phyloP scores from a whole-genome alignment of 1,140 invertebrate species.

The Drosophila repletoides region DNA sequence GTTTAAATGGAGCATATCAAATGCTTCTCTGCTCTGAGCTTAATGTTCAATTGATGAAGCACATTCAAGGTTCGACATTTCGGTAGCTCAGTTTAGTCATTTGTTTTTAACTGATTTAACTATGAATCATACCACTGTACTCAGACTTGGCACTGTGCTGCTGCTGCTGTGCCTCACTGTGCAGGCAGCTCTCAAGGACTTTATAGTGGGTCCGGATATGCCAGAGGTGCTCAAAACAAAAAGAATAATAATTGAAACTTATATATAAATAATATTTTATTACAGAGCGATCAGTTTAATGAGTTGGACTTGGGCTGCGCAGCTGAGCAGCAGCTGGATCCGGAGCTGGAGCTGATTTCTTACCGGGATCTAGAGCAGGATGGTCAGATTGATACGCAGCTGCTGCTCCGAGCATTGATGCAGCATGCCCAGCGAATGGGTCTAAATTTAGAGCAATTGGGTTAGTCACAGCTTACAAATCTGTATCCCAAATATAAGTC shows the following conservation, averaged over 20 bases:
- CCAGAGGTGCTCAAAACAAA: not conserved
- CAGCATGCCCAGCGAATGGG: slow-evolving; percentile 57
- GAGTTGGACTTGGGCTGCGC: not conserved
- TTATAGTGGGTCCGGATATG: slow-evolving; percentile 51
- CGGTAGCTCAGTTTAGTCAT: not conserved
- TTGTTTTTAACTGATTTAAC: not conserved
- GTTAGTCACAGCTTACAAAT: slow-evolving; percentile 10
- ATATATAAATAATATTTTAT: not conserved
- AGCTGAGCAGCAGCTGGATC: not conserved
- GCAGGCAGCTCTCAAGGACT: slow-evolving; percentile 57
- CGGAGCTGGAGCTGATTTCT: slow-evolving; percentile 1
- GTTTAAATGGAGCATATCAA: slow-evolving; percentile 50
- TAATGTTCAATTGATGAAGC: not conserved
- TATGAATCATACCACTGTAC: slow-evolving; percentile 49
- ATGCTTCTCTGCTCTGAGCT: not conserved
- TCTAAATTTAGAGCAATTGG: slow-evolving; percentile 46
- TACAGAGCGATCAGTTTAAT: not conserved
- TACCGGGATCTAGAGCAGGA: slow-evolving; percentile 31
- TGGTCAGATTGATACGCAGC: slow-evolving; percentile 36
- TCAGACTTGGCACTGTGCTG: slow-evolving; percentile 15
- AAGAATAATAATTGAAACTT: not conserved
- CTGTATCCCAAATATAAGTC: not conserved
- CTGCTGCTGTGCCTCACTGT: slow-evolving; percentile 13
- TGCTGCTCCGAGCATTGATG: slow-evolving; percentile 37
- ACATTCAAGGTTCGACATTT: slow-evolving; percentile 50